Evolutionary conservation across 2,113 vertebrate genomes (phyloP), one percentile per base, ranked within the genome.

Genomic region (Corythaeola cristata): DNA sequence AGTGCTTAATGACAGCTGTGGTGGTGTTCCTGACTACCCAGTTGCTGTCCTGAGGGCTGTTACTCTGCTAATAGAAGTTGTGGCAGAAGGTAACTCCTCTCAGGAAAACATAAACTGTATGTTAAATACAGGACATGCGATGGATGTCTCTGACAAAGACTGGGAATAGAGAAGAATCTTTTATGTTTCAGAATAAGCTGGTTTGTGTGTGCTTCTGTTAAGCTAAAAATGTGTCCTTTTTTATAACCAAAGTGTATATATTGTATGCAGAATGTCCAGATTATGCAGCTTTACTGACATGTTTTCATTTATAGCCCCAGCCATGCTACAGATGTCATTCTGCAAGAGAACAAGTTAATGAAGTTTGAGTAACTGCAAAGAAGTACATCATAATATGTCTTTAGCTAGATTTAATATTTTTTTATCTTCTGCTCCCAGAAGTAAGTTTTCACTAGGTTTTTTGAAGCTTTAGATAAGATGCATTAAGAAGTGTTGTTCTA

Each of bases 241-340:
- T 74, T 97, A 68, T 93, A 75, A 97, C 63, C 62, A 27, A 96
- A 71, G 73, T 89, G 58, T 87, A 44, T 95, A 71, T 92, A 75
- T 84, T 44, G 62, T 81, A 75, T 93, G 76, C 79, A 88, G 88
- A 69, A 87, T 93, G 91, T 90, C 80, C 88, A 63, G 77, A 69
- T 92, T 96, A 95, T 90, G 85, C 94, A 95, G 85, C 89, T 98
- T 96, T 94, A 95, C 84, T 88, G 74, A 77, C 20, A 33, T 47
- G 58, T 89, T 96, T 96, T 96, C 90, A 80, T 91, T 97, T 97
- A 94, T 85, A 97, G 93, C 93, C 78, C 74, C 75, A 94, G 81
- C 60, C 55, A 92, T 28, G 52, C 87, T 52, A 13, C 75, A 95
- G 81, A 73, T 96, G 72, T 88, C 95, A 56, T 82, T 96, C 80